Percentiles rank a stretch among this genome's conserved stretches.
phyloP scores from a whole-genome alignment of 2,113 vertebrate genomes.

The Oncorhynchus masou region DNA sequence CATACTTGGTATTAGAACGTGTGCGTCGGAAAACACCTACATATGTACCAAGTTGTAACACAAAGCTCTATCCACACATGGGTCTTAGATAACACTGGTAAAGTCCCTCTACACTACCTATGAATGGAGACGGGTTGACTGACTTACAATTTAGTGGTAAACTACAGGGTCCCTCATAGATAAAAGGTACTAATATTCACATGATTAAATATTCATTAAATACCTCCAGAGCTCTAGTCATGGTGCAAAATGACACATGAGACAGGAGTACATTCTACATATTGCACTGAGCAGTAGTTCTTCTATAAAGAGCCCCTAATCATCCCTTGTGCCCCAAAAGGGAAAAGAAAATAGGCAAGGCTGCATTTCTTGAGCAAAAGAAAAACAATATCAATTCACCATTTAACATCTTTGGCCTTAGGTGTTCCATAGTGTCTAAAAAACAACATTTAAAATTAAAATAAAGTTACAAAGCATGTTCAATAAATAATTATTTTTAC shows the following conservation, averaged over 20 bases:
- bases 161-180: conserved; percentile 31
- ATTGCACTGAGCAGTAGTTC: conserved; percentile 25
- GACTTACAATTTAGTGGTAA: conserved; percentile 34
- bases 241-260: conserved; percentile 65
- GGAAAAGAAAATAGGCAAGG: conserved; percentile 9
- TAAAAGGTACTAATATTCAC: conserved; percentile 31
- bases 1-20: not conserved
- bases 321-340: conserved; percentile 16
- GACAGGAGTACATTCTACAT: conserved; percentile 51
- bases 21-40: conserved; percentile 27
- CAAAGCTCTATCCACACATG: conserved; percentile 53
- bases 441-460: conserved; percentile 44
- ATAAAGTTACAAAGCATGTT: conserved; percentile 50
- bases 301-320: not conserved
- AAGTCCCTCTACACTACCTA: conserved; percentile 28
- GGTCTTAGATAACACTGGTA: conserved; percentile 59
- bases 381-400: conserved; percentile 38
- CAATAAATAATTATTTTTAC: conserved; percentile 57
- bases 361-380: conserved; percentile 19
- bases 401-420: conserved; percentile 53
- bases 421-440: conserved; percentile 29
- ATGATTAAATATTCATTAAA: not conserved
- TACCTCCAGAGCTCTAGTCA: conserved; percentile 38
- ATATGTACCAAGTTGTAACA: conserved; percentile 37
- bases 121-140: conserved; percentile 55